A percentile compares a stretch with the other conserved stretches of the same genome.
Evolutionary conservation across 2,888 invertebrate genomes (phyloP).

Genomic region (Ennomos erosarius): DNA sequence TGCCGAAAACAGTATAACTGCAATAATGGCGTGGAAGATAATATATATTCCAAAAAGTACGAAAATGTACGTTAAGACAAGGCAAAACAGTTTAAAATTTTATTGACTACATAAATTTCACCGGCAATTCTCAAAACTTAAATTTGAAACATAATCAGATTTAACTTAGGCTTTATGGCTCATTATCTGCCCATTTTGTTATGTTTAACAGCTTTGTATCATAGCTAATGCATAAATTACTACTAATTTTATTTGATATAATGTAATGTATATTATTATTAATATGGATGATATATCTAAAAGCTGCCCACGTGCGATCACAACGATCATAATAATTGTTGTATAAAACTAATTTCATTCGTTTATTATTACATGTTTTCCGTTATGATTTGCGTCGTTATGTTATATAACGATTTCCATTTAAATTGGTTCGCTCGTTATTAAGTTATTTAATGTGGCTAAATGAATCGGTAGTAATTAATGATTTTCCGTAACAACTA

Average conservation of each 20-base stretch:
- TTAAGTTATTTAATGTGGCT: conserved; percentile 29
- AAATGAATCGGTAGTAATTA: conserved; percentile 9
- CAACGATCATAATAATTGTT: conserved; percentile 27
- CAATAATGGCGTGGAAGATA: too few species aligned
- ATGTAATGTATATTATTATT: conserved; percentile 8
- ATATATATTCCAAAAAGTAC: too few species aligned
- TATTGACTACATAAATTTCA: too few species aligned
- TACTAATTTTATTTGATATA: conserved; percentile 15
- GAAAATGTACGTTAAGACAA: too few species aligned
- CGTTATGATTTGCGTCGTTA: conserved; percentile 37
- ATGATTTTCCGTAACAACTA: too few species aligned
- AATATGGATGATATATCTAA: conserved; percentile 18
- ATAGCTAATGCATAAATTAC: conserved; percentile 34
- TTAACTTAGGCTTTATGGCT: conserved; percentile 29
- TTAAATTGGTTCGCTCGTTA: conserved; percentile 46
- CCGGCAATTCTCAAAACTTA: background rate
- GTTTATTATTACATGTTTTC: conserved; percentile 38
- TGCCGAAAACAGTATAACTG: too few species aligned
- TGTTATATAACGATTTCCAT: conserved; percentile 46
- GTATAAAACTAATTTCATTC: conserved; percentile 38
- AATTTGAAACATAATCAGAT: conserved; percentile 10
- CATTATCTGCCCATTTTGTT: conserved; percentile 23
- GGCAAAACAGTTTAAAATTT: too few species aligned
- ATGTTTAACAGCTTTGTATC: conserved; percentile 21
- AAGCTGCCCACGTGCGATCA: conserved; percentile 30